Conservation (phyloP, 2,113 vertebrate species). For the Xiphophorus maculatus region DNA sequence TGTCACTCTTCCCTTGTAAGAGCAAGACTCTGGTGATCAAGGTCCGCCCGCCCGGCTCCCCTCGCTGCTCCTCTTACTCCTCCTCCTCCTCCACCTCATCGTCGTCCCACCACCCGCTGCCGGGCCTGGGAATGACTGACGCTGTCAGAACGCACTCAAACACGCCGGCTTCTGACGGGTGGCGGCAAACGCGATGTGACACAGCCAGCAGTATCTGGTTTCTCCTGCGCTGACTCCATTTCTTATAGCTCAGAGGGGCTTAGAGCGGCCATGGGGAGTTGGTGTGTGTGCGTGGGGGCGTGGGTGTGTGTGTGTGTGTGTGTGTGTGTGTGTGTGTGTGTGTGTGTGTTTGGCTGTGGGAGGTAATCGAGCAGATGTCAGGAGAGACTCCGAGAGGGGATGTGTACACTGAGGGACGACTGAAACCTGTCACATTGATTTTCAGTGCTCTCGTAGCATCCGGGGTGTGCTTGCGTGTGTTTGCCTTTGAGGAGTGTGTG, state of each 20-base stretch:
- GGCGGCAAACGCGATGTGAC: constrained; percentile 79
- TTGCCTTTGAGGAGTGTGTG: constrained; percentile 31
- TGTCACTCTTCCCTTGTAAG: constrained; percentile 2
- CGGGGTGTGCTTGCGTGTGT: constrained; percentile 6
- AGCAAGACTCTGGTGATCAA: constrained; percentile 17
- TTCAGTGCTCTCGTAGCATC: constrained; percentile 55
- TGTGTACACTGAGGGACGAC: constrained; percentile 76
- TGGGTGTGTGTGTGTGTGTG: constrained; percentile 32
- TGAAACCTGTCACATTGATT: constrained; percentile 81
- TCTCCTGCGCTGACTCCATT: constrained; percentile 76
- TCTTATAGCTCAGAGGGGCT: constrained; percentile 79
- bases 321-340: constrained; percentile 31
- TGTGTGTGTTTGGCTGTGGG: constrained; percentile 58
- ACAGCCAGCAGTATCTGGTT: constrained; percentile 77
- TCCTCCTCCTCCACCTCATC: constrained; percentile 28
- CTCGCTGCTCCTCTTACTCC: constrained; percentile 10
- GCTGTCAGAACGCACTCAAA: constrained; percentile 78
- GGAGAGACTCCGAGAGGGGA: constrained; percentile 74
- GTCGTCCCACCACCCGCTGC: constrained; percentile 60
- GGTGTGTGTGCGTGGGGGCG: constrained; percentile 4
- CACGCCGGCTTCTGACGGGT: constrained; percentile 64
- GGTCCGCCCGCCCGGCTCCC: constrained; percentile 18
- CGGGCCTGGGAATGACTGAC: constrained; percentile 76
- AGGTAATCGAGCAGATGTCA: constrained; percentile 81
- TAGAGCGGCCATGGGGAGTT: constrained; percentile 66